These are phyloP conservation scores for Helicoverpa armigera DNA, from an alignment of 1,140 invertebrate genomes.

Conservation along the genomic window DNA sequence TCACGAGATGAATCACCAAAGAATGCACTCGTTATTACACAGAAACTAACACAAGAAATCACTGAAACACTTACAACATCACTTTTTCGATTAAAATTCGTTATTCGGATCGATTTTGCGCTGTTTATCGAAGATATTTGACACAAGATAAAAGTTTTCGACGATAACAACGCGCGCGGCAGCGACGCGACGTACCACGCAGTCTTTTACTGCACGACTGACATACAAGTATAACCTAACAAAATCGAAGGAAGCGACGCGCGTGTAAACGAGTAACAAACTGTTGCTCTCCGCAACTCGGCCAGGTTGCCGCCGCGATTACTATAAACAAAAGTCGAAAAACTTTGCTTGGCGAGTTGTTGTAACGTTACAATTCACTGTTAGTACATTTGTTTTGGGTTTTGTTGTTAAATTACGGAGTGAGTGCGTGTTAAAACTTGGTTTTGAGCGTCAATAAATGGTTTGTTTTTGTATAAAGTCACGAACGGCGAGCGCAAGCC, in stretches of 20 bases:
- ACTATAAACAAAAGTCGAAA: slow-evolving; percentile 77
- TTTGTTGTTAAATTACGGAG: slow-evolving; percentile 62
- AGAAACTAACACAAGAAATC: slow-evolving; percentile 64
- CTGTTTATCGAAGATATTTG: slow-evolving; percentile 65
- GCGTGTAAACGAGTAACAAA: slow-evolving; percentile 54
- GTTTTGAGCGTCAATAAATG: slow-evolving; percentile 68
- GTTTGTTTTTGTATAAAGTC: slow-evolving; percentile 75
- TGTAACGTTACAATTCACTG: slow-evolving; percentile 66
- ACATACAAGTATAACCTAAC: slow-evolving; percentile 75
- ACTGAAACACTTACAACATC: slow-evolving; percentile 61
- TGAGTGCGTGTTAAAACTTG: slow-evolving; percentile 68
- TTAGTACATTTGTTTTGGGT: slow-evolving; percentile 70
- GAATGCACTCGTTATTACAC: slow-evolving; percentile 76
- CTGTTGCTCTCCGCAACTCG: slow-evolving; percentile 66
- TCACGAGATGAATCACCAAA: slow-evolving; percentile 81
- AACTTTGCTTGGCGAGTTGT: slow-evolving; percentile 69
- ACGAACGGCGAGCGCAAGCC: slow-evolving; percentile 60
- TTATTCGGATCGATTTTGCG: slow-evolving; percentile 65
- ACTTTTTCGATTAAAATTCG: slow-evolving; percentile 60
- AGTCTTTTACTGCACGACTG: slow-evolving; percentile 68
- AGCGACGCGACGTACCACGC: slow-evolving; percentile 62
- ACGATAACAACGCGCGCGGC: slow-evolving; percentile 60
- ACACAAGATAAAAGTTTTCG: slow-evolving; percentile 73
- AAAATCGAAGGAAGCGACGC: slow-evolving; percentile 68
- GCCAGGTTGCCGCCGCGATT: slow-evolving; percentile 64